These are phyloP conservation scores for Littorina saxatilis DNA, from an alignment of 1,140 invertebrate species.

Conservation along the genomic window DNA sequence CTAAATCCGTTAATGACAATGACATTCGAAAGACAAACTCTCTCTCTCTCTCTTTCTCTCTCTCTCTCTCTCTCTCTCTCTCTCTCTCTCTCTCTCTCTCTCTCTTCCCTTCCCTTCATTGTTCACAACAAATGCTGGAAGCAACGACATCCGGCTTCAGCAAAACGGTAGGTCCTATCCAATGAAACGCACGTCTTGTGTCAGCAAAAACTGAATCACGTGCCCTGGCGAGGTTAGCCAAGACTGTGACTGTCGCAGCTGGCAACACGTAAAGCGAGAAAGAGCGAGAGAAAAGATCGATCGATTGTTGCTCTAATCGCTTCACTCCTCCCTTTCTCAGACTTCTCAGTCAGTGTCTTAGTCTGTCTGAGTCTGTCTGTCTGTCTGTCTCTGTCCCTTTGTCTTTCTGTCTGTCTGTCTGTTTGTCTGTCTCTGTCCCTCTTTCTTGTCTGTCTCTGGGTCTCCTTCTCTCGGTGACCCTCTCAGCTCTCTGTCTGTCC, in stretches of 20 bases:
- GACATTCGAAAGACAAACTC: too few relatives aligned
- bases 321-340: too few relatives aligned
- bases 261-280: too few relatives aligned
- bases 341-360: neutral
- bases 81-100: conserved; percentile 1
- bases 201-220: too few relatives aligned
- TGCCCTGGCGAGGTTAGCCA: too few relatives aligned
- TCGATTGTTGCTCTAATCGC: too few relatives aligned
- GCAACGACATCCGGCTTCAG: too few relatives aligned
- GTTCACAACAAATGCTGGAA: too few relatives aligned
- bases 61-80: neutral
- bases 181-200: too few relatives aligned
- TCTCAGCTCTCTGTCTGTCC: neutral
- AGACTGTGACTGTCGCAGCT: too few relatives aligned
- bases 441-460: neutral
- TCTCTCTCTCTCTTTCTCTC: neutral
- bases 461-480: neutral
- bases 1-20: too few relatives aligned
- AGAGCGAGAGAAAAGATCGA: neutral
- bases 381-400: neutral
- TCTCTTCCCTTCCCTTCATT: neutral
- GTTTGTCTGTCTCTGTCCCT: neutral
- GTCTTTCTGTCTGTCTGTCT: neutral
- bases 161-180: too few relatives aligned
- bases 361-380: neutral